These are phyloP conservation scores for Pseudomyrmex concolor DNA, from an alignment of 1,140 invertebrate genomes.

Conservation along the genomic window DNA sequence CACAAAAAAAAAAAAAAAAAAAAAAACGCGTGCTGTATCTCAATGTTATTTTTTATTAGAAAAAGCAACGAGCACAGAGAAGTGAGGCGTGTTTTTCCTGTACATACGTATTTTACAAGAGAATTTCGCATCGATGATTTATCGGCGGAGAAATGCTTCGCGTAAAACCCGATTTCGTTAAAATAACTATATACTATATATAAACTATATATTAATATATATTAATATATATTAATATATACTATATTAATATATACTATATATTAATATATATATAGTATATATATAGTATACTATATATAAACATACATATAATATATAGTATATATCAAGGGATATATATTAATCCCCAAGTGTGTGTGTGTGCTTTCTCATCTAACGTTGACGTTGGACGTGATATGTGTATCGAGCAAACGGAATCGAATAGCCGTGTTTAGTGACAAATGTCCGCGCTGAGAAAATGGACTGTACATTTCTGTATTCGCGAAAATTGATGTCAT, in stretches of 20 bases:
- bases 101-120: neutral
- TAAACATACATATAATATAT: too few species aligned
- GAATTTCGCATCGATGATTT: neutral
- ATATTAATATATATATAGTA: too few species aligned
- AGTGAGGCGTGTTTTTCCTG: neutral
- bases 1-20: neutral
- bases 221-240: neutral
- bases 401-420: conserved; percentile 31
- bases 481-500: conserved; percentile 2
- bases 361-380: neutral
- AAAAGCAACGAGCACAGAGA: neutral
- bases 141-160: neutral
- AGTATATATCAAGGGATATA: too few species aligned
- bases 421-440: conserved; percentile 8
- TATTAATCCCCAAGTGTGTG: conserved; percentile 14
- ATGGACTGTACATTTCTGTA: neutral
- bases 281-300: too few species aligned
- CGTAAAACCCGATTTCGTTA: neutral
- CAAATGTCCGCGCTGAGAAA: neutral
- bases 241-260: too few species aligned
- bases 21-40: neutral
- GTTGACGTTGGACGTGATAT: conserved; percentile 11
- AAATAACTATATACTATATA: neutral
- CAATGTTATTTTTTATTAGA: conserved; percentile 21
- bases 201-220: too few species aligned